These are phyloP conservation scores for Amphiura filiformis DNA, from an alignment of 35 echinoderm and acorn worm species.

Conservation along the genomic window DNA sequence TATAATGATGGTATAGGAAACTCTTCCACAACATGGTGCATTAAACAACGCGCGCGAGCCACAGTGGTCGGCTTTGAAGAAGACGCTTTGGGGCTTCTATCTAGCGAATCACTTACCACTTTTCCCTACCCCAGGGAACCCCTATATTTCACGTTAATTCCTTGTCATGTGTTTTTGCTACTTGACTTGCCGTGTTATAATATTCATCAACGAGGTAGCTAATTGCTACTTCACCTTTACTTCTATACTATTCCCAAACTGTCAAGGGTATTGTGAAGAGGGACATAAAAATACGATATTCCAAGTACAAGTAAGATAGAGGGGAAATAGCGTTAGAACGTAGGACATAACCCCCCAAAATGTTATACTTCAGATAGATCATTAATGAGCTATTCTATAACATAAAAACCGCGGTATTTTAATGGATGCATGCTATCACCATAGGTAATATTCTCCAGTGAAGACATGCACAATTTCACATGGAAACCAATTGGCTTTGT, in stretches of 20 bases:
- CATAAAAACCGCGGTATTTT: too few relatives aligned
- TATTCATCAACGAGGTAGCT: not conserved
- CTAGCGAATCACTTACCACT: not conserved
- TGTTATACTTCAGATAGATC: not conserved
- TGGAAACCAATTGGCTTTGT: too few relatives aligned
- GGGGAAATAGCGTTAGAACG: not conserved
- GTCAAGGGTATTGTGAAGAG: not conserved
- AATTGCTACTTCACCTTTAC: not conserved
- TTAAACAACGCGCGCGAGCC: not conserved
- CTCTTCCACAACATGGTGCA: not conserved
- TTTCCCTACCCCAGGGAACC: not conserved
- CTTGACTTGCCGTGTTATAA: not conserved
- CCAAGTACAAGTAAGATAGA: not conserved
- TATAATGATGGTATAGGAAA: too few relatives aligned
- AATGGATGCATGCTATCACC: too few relatives aligned
- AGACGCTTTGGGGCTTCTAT: not conserved
- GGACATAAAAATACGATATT: not conserved
- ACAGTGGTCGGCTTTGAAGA: not conserved
- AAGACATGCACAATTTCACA: too few relatives aligned
- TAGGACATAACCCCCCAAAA: not conserved
- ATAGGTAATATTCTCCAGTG: too few relatives aligned
- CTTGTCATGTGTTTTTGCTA: not conserved
- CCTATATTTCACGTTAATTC: not conserved
- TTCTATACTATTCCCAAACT: not conserved
- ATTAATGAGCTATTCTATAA: not conserved